These are phyloP conservation scores for Clanis bilineata DNA, from an alignment of 2,888 invertebrate genomes.

Conservation along the genomic window DNA sequence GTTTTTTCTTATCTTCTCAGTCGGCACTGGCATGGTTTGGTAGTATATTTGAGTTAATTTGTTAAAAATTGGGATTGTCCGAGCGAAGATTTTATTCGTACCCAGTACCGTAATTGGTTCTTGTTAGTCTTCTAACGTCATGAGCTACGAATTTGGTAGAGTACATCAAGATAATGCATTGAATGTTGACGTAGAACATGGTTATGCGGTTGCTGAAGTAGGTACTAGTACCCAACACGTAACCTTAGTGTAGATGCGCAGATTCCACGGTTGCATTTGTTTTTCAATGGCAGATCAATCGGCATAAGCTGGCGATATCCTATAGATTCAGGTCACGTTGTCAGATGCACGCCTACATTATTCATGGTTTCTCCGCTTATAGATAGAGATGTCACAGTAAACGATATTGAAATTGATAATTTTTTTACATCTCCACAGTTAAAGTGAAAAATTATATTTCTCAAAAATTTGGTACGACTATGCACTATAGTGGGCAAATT, in stretches of 20 bases:
- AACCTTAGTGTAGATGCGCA: slow-evolving; percentile 6
- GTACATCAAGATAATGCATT: background rate
- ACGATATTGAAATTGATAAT: background rate
- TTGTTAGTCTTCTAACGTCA: too few relatives aligned
- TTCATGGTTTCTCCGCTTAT: slow-evolving; percentile 30
- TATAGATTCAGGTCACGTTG: slow-evolving; percentile 59
- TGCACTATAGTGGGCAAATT: too few relatives aligned
- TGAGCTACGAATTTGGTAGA: too few relatives aligned
- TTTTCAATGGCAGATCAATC: slow-evolving; percentile 33
- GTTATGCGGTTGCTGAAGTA: background rate
- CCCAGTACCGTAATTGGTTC: too few relatives aligned
- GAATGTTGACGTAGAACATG: background rate
- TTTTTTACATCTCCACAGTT: background rate
- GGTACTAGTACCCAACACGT: background rate
- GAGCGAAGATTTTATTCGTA: too few relatives aligned
- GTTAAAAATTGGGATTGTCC: too few relatives aligned
- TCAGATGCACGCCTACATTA: slow-evolving; percentile 40
- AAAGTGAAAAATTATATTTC: too few relatives aligned
- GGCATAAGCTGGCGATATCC: slow-evolving; percentile 41
- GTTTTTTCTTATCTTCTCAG: too few relatives aligned
- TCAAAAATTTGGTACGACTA: too few relatives aligned
- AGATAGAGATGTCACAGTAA: background rate
- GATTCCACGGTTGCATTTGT: slow-evolving; percentile 15
- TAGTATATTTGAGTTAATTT: too few relatives aligned
- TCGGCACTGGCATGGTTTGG: too few relatives aligned